Percentiles rank a stretch among this genome's conserved stretches.
phyloP scores from a whole-genome alignment of 2,797 vertebrate genomes.

The Sebastes hubbsi region DNA sequence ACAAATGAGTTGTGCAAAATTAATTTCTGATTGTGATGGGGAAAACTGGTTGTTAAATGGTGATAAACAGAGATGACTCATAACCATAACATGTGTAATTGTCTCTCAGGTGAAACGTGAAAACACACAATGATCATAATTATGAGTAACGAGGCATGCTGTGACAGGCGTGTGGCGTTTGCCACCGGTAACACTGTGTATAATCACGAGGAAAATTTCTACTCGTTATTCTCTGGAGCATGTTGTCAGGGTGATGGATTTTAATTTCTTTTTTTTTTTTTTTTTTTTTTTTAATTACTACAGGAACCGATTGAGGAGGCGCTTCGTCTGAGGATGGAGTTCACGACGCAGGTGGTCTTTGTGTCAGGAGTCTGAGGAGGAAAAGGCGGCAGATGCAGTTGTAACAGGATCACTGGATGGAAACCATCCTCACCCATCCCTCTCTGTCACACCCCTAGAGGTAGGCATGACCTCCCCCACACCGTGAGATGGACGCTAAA shows the following conservation, averaged over 20 bases:
- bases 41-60: background rate
- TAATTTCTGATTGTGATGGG: background rate
- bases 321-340: conserved; percentile 44
- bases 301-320: conserved; percentile 68
- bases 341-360: conserved; percentile 68
- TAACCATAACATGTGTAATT: background rate
- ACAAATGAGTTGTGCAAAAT: background rate
- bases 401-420: conserved; percentile 74
- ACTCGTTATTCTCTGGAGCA: background rate
- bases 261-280: background rate
- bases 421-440: conserved; percentile 43
- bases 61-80: background rate
- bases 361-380: conserved; percentile 41
- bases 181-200: background rate
- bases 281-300: background rate
- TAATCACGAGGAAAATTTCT: background rate
- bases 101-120: conserved; percentile 5
- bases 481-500: conserved; percentile 45
- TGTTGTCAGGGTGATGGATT: background rate
- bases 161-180: background rate
- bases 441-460: conserved; percentile 35
- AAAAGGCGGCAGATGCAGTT: conserved; percentile 66
- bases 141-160: conserved; percentile 5
- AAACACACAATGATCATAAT: conserved; percentile 1
- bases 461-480: conserved; percentile 36